phyloP scores from a whole-genome alignment of 2,888 invertebrate species.

The Junonia oenone region DNA sequence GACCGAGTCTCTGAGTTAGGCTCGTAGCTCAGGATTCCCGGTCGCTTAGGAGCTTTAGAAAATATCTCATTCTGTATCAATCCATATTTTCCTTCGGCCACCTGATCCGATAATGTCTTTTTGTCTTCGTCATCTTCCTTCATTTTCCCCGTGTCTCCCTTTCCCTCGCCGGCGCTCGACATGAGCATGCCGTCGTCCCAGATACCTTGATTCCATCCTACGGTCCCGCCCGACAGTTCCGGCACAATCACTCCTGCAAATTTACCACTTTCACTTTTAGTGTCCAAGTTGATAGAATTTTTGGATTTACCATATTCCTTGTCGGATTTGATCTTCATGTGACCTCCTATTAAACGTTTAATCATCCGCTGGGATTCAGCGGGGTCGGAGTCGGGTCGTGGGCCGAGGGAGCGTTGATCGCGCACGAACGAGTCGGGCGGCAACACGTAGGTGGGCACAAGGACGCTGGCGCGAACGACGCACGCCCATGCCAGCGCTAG shows the following conservation, averaged over 20 bases:
- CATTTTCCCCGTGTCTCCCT: conserved; percentile 62
- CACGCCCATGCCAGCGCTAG: conserved; percentile 72
- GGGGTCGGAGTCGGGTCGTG: conserved; percentile 47
- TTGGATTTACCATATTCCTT: conserved; percentile 64
- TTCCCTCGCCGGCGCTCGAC: conserved; percentile 85
- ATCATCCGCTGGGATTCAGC: conserved; percentile 77
- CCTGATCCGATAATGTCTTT: conserved; percentile 93
- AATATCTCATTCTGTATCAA: conserved; percentile 92
- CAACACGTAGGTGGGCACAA: conserved; percentile 75
- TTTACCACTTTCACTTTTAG: conserved; percentile 64
- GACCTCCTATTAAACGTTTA: conserved; percentile 84
- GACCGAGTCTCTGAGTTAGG: conserved; percentile 88
- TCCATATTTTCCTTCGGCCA: conserved; percentile 93
- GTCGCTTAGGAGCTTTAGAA: conserved; percentile 83
- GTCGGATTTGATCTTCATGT: conserved; percentile 74
- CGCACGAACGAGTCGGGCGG: conserved; percentile 76
- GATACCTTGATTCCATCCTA: conserved; percentile 75
- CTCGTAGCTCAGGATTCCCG: conserved; percentile 90
- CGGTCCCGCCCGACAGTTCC: conserved; percentile 71
- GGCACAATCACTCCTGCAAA: conserved; percentile 59
- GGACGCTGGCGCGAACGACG: conserved; percentile 61
- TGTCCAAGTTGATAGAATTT: conserved; percentile 57
- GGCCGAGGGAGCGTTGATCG: conserved; percentile 70
- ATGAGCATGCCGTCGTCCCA: conserved; percentile 84
- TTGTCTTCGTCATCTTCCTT: conserved; percentile 84